phyloP scores from a whole-genome alignment of 2,113 vertebrate species.

The Marcusenius ussheri region DNA sequence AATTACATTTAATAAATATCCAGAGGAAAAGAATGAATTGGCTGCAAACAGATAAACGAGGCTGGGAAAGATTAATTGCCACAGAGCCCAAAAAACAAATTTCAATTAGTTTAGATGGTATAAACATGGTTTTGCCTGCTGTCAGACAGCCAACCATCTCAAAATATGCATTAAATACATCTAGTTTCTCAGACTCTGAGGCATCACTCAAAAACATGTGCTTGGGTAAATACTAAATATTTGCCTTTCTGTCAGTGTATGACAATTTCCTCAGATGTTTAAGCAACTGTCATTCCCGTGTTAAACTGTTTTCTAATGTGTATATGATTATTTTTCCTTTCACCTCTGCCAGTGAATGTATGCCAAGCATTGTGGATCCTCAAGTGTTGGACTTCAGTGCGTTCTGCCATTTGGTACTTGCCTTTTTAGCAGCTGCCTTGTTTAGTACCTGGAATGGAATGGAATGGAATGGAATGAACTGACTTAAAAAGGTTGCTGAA shows the following conservation, averaged over 20 bases:
- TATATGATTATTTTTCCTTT: neutral
- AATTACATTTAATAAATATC: slow-evolving; percentile 42
- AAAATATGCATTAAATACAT: slow-evolving; percentile 3
- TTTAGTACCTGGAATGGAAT: neutral
- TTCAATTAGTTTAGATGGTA: slow-evolving; percentile 32
- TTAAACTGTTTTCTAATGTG: neutral
- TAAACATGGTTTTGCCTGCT: slow-evolving; percentile 7
- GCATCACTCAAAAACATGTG: neutral
- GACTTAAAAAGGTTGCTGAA: slow-evolving; percentile 1
- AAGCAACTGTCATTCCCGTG: neutral
- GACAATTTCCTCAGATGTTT: neutral
- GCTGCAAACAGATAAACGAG: slow-evolving; percentile 29
- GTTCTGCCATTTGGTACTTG: neutral
- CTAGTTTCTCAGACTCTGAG: neutral
- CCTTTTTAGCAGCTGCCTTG: neutral
- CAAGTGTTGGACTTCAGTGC: neutral
- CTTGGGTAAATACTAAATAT: neutral
- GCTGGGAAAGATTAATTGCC: slow-evolving; percentile 37
- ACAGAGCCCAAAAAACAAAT: slow-evolving; percentile 29
- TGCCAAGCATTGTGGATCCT: neutral
- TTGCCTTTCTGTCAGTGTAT: neutral
- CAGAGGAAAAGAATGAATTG: slow-evolving; percentile 29
- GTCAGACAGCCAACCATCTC: neutral
- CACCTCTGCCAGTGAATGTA: neutral
- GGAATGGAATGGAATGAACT: neutral